Conservation (phyloP, 2,888 invertebrate genomes). For the Zeuzera pyrina region DNA sequence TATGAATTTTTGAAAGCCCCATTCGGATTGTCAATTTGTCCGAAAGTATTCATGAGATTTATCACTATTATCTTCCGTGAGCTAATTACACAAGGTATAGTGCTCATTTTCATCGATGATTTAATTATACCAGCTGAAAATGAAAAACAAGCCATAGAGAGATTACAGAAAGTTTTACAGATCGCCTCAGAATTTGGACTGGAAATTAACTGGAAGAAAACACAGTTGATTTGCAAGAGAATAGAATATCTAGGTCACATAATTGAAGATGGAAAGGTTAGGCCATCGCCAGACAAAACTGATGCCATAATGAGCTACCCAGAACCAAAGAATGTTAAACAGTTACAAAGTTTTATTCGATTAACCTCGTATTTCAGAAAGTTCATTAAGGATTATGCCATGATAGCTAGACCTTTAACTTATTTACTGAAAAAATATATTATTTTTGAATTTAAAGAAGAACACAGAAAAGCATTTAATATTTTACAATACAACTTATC, state of each 20-base stretch:
- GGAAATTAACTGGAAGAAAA: slow-evolving; percentile 8
- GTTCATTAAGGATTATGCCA: slow-evolving; percentile 18
- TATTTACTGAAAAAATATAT: slow-evolving; percentile 9
- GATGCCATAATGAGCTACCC: slow-evolving; percentile 14
- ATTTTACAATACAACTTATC: slow-evolving; percentile 9
- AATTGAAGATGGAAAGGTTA: slow-evolving; percentile 11
- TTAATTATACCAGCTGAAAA: slow-evolving; percentile 9
- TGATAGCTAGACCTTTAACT: slow-evolving; percentile 17
- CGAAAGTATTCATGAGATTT: slow-evolving; percentile 30
- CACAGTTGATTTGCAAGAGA: slow-evolving; percentile 10
- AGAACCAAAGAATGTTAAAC: slow-evolving; percentile 13
- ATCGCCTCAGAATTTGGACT: slow-evolving; percentile 17
- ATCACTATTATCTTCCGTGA: slow-evolving; percentile 25
- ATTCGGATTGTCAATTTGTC: slow-evolving; percentile 37
- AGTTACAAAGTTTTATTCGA: slow-evolving; percentile 18
- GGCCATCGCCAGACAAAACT: slow-evolving; percentile 7
- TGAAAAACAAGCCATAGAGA: slow-evolving; percentile 11
- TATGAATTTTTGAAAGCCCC: slow-evolving; percentile 37
- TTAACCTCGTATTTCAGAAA: slow-evolving; percentile 20
- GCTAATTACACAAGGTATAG: slow-evolving; percentile 12
- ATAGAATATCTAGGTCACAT: slow-evolving; percentile 21
- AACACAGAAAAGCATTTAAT: slow-evolving; percentile 3
- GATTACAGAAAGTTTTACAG: slow-evolving; percentile 10
- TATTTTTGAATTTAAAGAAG: slow-evolving; percentile 8
- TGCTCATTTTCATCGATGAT: slow-evolving; percentile 15